Base-by-base conservation (phyloP, 1,140 invertebrate species). In the Anoplophora glabripennis region DNA sequence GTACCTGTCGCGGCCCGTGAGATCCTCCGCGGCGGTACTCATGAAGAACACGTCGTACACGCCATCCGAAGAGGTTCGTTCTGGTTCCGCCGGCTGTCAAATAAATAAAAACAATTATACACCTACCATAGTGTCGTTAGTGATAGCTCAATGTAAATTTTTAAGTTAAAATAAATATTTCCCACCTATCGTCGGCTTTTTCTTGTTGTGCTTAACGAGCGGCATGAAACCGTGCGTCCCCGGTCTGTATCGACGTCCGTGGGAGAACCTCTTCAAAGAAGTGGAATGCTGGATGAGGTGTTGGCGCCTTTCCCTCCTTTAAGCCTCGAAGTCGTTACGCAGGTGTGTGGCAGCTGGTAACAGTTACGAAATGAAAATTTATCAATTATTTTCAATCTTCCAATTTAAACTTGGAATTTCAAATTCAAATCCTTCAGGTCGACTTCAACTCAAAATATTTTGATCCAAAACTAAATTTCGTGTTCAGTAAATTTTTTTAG, bases 31-130 rank as follows among this genome's bases (percentile, higher is more conserved):
- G n/a, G n/a, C n/a, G 15, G 94, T 96, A 42, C 96, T 83, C 96
- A 99, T 99, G 69, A 98, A 98, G 79, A 99, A 99, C 3, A 99
- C 96, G 71, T 99, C 96, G 7, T 96, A n/a, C n/a, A n/a, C 96
- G 62, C 96, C 97, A 47, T 93, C 96, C 3, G 93, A 94, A 0
- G 94, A 92, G 63, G 93, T 84, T 63, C 95, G 82, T 75, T 99
- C 94, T 55, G 90, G 85, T 75, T 99, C 95, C 53, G 96, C 81
- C 84, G 93, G 87, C 52, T 54, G 10, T n/a, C 46, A 37, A 15
- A 49, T 8, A 15, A 33, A 49, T 15, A 97, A 94, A 0, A 95
- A 98, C 72, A 94, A 97, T 4, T 12, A 49, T 10, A 21, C 1
- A 11, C 34, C 1, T 14, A 17, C 5, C 21, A 14, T 15, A 28